Evolutionary conservation across 2,888 invertebrate genomes (phyloP), one percentile per base, ranked within the genome.

Genomic region (Drosophila meridiana): DNA sequence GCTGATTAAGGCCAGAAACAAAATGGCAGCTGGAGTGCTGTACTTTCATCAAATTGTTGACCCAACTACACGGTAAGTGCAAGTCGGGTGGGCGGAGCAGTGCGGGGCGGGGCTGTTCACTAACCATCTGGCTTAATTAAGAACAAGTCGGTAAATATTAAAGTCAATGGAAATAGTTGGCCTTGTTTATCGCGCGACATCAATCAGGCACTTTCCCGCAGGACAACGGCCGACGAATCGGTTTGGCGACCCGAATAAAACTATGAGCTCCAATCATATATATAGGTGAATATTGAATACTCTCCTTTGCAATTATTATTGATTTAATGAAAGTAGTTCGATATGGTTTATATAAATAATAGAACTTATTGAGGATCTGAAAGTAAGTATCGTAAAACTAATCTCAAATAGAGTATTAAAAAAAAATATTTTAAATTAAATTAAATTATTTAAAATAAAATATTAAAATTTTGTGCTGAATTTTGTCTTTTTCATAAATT

Each of bases 181-280:
- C 87, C 85, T 86, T 88, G 89, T 83, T 86, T 88, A 86, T 86
- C 87, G 81, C 83, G 73, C 74, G 64, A 80, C 75, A 87, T 87
- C 82, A 80, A 77, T 76, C 87, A 78, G 69, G 36, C 73, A 78
- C 83, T 78, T 81, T 83, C 87, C 83, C 73, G 68, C 75, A 87
- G 87, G 87, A 87, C 84, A 71, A 59, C 55, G 68, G 61, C 76
- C 71, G 56, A 28, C 59, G 45, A 56, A 52, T 38, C 36, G 48
- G 60, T 26, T 43, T 36, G 57, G 47, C 65, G 70, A 68, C 69
- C 81, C 74, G 66, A 81, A 79, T 74, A 63, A 56, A 72, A 72
- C 67, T 66, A 40, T 52, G 45, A 69, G 45, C 57, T 56, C 65
- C 53, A 55, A 11, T 0, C n/a, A 20, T 26, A 2, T 13, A 1